These are phyloP conservation scores for Hipposideros larvatus DNA, from an alignment of 2,797 vertebrate genomes.

Conservation along the genomic window DNA sequence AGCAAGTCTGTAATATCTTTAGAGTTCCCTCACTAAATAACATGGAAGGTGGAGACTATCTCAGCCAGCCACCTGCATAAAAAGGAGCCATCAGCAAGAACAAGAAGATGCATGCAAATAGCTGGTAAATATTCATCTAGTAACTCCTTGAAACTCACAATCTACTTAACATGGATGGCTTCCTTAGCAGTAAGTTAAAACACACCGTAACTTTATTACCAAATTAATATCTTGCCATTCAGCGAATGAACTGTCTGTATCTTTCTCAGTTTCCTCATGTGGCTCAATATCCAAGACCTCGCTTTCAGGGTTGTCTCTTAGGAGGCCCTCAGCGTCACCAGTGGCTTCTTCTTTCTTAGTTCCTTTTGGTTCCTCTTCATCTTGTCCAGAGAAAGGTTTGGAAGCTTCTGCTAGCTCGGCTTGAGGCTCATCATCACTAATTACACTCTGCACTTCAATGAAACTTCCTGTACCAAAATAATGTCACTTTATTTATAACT, in stretches of 20 bases:
- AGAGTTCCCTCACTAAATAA: background rate
- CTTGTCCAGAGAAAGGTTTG: background rate
- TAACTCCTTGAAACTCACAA: background rate
- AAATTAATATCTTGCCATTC: conserved; percentile 93
- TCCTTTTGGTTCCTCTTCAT: conserved; percentile 12
- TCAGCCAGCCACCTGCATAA: background rate
- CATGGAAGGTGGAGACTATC: background rate
- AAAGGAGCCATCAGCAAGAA: background rate
- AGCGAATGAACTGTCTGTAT: conserved; percentile 72
- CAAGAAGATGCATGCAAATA: background rate
- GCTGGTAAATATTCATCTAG: background rate
- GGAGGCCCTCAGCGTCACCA: background rate
- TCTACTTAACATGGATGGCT: background rate
- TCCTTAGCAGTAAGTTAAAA: background rate
- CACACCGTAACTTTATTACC: conserved; percentile 86
- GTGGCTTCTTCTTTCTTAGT: conserved; percentile 59
- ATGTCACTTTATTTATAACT: background rate
- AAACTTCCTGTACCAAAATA: conserved; percentile 91
- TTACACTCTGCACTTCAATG: conserved; percentile 92
- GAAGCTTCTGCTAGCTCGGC: background rate
- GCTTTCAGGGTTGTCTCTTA: conserved; percentile 68
- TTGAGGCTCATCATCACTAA: conserved; percentile 64
- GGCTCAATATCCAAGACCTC: conserved; percentile 32
- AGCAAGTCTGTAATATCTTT: background rate
- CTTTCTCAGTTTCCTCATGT: conserved; percentile 40